These are phyloP conservation scores for Mesocentrotus franciscanus DNA, from an alignment of 53 echinoderm and acorn worm genomes.

Conservation along the genomic window DNA sequence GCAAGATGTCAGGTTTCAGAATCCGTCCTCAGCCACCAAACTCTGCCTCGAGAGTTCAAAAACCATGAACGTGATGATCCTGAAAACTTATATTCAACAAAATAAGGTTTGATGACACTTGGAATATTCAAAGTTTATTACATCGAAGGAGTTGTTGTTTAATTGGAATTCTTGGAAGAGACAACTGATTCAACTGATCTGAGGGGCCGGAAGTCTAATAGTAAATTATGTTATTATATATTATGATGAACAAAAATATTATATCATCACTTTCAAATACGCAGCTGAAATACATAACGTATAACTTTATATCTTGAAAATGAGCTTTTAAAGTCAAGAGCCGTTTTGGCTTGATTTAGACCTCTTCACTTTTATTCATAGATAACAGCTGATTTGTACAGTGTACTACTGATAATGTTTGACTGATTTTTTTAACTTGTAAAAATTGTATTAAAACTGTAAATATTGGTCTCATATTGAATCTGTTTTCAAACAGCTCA, in stretches of 20 bases:
- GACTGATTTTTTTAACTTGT: not conserved
- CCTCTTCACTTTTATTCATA: not conserved
- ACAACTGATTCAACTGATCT: not conserved
- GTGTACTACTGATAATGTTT: not conserved
- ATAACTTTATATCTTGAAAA: not conserved
- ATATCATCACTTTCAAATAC: not conserved
- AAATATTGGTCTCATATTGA: not conserved
- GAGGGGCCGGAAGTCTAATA: not conserved
- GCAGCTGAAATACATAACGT: not conserved
- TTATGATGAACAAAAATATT: too few relatives aligned
- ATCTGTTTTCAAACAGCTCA: not conserved
- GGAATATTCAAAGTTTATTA: not conserved
- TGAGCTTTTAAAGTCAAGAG: not conserved
- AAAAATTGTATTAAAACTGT: not conserved
- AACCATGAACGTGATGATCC: not conserved
- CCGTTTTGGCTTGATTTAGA: not conserved
- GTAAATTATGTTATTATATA: too few relatives aligned
- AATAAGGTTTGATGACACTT: not conserved
- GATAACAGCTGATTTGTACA: not conserved
- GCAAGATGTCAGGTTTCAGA: conserved; percentile 26
- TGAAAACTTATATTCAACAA: not conserved
- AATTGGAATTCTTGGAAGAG: not conserved
- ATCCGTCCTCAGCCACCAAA: conserved; percentile 12
- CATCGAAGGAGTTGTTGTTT: not conserved
- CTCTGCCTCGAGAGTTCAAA: not conserved